Base-by-base conservation (phyloP, 2,113 vertebrate species). In the Diadophis punctatus region DNA sequence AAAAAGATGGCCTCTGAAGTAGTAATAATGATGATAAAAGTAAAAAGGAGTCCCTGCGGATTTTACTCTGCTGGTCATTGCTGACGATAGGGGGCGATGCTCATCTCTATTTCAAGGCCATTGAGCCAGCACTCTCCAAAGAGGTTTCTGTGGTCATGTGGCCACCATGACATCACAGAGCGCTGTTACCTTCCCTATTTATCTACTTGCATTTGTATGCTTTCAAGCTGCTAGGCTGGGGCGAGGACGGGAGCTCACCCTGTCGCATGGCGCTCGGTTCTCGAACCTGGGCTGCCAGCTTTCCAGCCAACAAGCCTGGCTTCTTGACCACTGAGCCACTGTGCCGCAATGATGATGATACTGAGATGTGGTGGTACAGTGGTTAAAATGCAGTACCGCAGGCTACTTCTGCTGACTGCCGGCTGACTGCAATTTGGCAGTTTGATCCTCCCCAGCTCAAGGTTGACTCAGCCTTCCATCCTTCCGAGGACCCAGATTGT, bases 211-310 rank as follows among this genome's bases (percentile, higher is more conserved):
- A 68, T 58, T 58, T 27, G 25, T 68, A 68, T 68, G 12, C 1
- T 16, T n/a, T 68, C 63, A 68, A 68, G 63, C 30, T n/a, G 30
- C 12, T 16, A 68, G 63, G 63, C 63, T n/a, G 30, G 60, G 30
- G 30, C 10, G 5, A 27, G 58, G 25, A 11, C 0, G 3, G 58
- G 25, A 60, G 58, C 9, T n/a, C 30, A 68, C 3, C 23, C 56
- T 3, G 25, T 68, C 0, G 4, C 0, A 0, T 16, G 63, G 63
- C 0, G 14, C 30, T n/a, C 8, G 2, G 23, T 58, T 27, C 23
- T 58, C 1, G 1, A 68, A 68, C 63, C 30, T 68, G 30, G 63
- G 30, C 30, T n/a, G 5, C 30, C 30, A n/a, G 63, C 11, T 63
- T 68, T 68, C 63, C 30, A 68, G 30, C 63, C 2, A 1, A 16